Evolutionary conservation across 2,888 invertebrate species (phyloP).

Genomic region (Pterostichus madidus): DNA sequence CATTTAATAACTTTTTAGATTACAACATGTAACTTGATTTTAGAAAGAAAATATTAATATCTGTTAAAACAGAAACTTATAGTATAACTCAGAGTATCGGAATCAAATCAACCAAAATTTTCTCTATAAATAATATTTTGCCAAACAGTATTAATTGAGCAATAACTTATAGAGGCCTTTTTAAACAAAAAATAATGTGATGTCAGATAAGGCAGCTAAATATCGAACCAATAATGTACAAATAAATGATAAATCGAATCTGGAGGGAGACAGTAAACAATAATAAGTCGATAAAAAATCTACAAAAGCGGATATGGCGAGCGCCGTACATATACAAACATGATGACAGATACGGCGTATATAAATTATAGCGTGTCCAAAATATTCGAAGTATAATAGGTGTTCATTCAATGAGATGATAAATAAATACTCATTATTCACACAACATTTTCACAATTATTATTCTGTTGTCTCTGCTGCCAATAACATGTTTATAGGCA

Average conservation of each 20-base stretch:
- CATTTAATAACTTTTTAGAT: too few species aligned
- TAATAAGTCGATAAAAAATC: constrained; percentile 42
- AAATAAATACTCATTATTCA: constrained; percentile 46
- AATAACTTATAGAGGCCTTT: constrained; percentile 18
- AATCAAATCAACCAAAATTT: too few species aligned
- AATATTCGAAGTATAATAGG: constrained; percentile 20
- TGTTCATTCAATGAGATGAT: constrained; percentile 40
- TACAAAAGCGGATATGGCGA: constrained; percentile 17
- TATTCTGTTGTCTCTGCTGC: constrained; percentile 26
- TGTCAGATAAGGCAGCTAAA: constrained; percentile 40
- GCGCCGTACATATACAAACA: background rate
- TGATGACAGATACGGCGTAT: constrained; percentile 5
- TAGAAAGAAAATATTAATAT: too few species aligned
- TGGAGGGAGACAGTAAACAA: constrained; percentile 24
- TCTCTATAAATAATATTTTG: too few species aligned
- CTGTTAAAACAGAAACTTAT: too few species aligned
- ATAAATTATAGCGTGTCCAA: constrained; percentile 24
- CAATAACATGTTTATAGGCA: constrained; percentile 32
- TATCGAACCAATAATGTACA: constrained; percentile 38
- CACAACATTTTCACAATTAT: constrained; percentile 43
- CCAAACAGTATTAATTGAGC: background rate
- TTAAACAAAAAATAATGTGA: constrained; percentile 21
- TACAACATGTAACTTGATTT: too few species aligned
- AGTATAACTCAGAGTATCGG: too few species aligned
- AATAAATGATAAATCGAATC: constrained; percentile 45